Base-by-base conservation (phyloP, 1,140 invertebrate species). In the Eufriesea mexicana region DNA sequence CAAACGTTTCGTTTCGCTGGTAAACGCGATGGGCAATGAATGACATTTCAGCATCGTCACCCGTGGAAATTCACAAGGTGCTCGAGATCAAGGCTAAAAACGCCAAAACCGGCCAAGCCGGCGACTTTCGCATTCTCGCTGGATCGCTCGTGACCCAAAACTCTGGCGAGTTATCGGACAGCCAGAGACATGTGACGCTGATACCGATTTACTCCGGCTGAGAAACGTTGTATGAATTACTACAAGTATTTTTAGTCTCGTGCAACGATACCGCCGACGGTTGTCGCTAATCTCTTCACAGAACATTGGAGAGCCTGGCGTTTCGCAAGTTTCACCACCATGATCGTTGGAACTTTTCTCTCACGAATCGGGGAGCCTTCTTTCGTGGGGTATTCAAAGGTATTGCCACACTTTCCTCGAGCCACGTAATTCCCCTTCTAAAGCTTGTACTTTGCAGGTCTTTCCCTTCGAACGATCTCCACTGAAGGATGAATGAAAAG, bases 51-150 rank as follows among this genome's bases (percentile, higher is more conserved):
- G 76, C 76, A 86, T 84, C 55, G 71, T 51, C 45, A 7, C 42
- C 57, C 66, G 42, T 72, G 66, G 71, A 85, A 87, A 88, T 88
- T 85, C 51, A 76, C 66, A 25, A 87, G 59, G 23, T 82, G 42
- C n/a, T 85, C 62, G 68, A 79, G 79, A 64, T 85, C 83, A 85
- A 88, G 87, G 86, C 49, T 49, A 23, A 61, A 25, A 61, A n/a
- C 28, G 68, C 72, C 51, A 45, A 86, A 76, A 84, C 5, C 23
- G 45, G 45, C 7, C 20, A 18, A 23, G 5, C 23, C 16, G 47
- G 47, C 68, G 16, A 70, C 54, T 73, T 84, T 74, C 71, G 77
- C 78, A 57, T 84, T 86, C 35, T 77, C 67, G 70, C 23, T 16
- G 61, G 62, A 45, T 20, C 45, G 62, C 55, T 68, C 57, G 64